Conservation (phyloP, 2,888 invertebrate species). For the Monochamus alternatus region DNA sequence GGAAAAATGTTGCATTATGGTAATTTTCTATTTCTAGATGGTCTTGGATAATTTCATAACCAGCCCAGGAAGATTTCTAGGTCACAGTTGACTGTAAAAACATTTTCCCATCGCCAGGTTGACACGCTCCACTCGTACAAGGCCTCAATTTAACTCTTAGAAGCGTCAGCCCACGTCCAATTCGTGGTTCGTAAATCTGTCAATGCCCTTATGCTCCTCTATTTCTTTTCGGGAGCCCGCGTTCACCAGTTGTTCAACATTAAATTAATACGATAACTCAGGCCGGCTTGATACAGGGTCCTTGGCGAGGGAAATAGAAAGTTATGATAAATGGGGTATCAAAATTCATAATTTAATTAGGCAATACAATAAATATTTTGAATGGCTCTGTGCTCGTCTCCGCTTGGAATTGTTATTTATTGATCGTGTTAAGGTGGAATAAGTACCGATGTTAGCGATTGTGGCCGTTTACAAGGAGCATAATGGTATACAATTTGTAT, state of each 20-base stretch:
- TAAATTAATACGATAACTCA: constrained; percentile 9
- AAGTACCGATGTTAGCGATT: constrained; percentile 44
- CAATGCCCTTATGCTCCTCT: constrained; percentile 9
- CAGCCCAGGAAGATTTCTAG: too few species aligned
- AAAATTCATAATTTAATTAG: constrained; percentile 52
- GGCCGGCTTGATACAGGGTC: background rate
- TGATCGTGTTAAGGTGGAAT: constrained; percentile 47
- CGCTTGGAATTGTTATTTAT: constrained; percentile 51
- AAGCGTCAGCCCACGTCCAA: constrained; percentile 7
- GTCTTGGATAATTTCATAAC: too few species aligned
- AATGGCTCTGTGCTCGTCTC: constrained; percentile 44
- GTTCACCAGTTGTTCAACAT: constrained; percentile 19
- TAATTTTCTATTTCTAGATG: too few species aligned
- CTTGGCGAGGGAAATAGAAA: constrained; percentile 21
- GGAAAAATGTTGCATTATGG: too few species aligned
- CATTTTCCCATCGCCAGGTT: too few species aligned
- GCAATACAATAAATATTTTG: constrained; percentile 48
- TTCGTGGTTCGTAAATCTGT: constrained; percentile 13
- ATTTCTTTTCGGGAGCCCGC: constrained; percentile 10
- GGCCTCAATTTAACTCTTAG: background rate
- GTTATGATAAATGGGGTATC: constrained; percentile 48
- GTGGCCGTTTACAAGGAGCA: too few species aligned
- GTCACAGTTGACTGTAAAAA: too few species aligned
- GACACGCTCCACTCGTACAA: background rate
- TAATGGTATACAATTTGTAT: too few species aligned